Percentiles rank a stretch among this genome's conserved stretches.
These are phyloP conservation scores for Lasioglossum baleicum DNA, from an alignment of 1,140 invertebrate species.

Conservation along the genomic window DNA sequence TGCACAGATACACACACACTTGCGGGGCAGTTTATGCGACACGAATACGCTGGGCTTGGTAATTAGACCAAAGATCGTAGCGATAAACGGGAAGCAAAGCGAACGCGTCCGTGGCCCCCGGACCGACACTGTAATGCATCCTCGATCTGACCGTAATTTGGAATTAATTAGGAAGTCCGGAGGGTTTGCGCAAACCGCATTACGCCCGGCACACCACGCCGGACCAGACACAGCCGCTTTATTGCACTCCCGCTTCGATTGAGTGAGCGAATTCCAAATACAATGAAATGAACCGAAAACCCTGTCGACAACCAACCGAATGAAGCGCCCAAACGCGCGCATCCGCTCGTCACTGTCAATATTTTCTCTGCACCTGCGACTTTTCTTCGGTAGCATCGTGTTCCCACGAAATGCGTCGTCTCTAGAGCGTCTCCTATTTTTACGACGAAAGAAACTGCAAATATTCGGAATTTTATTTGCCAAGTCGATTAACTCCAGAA, in stretches of 20 bases:
- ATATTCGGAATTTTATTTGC: no score
- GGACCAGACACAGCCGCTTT: no score
- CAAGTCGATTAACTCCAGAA: no score
- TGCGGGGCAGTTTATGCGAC: background rate
- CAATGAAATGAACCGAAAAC: background rate
- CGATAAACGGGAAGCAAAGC: background rate
- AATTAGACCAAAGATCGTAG: slow-evolving; percentile 10
- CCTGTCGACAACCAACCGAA: no score
- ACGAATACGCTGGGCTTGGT: background rate
- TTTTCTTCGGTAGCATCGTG: no score
- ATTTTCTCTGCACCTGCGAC: no score
- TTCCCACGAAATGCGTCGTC: no score
- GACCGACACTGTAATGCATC: background rate
- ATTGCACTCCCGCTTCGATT: background rate
- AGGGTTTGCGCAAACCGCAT: background rate
- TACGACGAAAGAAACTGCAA: no score
- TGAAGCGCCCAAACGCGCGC: no score
- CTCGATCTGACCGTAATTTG: slow-evolving; percentile 13
- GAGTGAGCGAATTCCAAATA: background rate
- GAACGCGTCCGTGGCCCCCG: background rate
- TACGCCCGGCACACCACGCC: background rate
- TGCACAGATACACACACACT: no score
- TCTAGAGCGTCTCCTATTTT: no score
- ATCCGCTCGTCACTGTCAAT: no score
- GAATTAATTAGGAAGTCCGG: slow-evolving; percentile 9